Evolutionary conservation across 1,140 invertebrate species (phyloP).

Genomic region (Brachionus rotundiformis): DNA sequence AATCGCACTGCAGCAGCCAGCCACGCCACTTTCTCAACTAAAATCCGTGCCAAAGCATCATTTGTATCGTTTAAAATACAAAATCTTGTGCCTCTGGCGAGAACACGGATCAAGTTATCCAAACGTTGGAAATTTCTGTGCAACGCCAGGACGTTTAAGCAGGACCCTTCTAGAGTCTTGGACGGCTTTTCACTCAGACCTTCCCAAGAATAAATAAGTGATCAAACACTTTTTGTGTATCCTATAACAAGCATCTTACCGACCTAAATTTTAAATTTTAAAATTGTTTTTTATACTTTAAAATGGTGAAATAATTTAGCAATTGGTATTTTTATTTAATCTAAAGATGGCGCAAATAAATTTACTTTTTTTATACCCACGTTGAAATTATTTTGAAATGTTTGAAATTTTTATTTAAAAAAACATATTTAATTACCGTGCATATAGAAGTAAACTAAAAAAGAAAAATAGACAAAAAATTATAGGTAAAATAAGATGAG

Average conservation of each 20-base stretch:
- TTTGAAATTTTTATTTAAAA: background rate
- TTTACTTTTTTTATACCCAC: background rate
- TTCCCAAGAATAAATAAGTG: constrained; percentile 47
- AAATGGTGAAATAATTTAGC: background rate
- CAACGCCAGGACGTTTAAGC: constrained; percentile 36
- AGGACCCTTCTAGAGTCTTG: constrained; percentile 44
- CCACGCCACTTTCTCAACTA: constrained; percentile 46
- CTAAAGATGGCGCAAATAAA: background rate
- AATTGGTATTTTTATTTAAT: background rate
- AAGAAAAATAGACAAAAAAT: background rate
- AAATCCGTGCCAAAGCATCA: constrained; percentile 33
- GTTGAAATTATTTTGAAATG: constrained; percentile 8
- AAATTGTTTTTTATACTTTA: constrained; percentile 8
- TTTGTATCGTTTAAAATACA: constrained; percentile 25
- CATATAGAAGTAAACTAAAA: background rate
- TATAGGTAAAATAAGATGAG: constrained; percentile 24
- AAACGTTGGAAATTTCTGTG: constrained; percentile 34
- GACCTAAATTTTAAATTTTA: background rate
- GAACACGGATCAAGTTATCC: constrained; percentile 29
- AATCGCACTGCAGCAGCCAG: constrained; percentile 50
- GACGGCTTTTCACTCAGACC: constrained; percentile 49
- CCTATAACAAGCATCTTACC: constrained; percentile 47
- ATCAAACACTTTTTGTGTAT: constrained; percentile 45
- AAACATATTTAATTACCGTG: background rate
- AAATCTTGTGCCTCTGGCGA: constrained; percentile 35